Conservation (phyloP, 2,113 vertebrate genomes). For the Nothobranchius furzeri region DNA sequence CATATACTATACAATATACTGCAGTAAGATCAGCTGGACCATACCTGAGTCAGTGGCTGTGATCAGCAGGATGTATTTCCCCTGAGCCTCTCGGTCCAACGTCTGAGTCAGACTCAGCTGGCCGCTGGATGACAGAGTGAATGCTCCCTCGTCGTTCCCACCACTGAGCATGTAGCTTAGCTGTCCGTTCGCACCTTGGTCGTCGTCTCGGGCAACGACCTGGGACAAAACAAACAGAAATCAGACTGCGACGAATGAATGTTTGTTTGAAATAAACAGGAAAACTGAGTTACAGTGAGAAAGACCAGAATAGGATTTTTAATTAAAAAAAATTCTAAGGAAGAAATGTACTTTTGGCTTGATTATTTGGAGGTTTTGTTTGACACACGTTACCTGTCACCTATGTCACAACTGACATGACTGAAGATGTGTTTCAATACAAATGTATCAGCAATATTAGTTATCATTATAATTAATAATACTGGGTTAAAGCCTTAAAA, state of each 20-base stretch:
- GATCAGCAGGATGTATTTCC: slow-evolving; percentile 84
- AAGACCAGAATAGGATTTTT: too few species aligned
- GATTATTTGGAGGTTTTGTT: too few species aligned
- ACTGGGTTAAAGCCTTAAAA: too few species aligned
- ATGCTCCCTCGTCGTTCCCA: slow-evolving; percentile 86
- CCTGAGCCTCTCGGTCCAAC: slow-evolving; percentile 87
- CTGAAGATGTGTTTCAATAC: too few species aligned
- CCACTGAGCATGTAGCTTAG: slow-evolving; percentile 85
- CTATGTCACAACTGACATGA: too few species aligned
- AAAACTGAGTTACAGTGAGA: too few species aligned
- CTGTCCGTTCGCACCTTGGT: slow-evolving; percentile 88
- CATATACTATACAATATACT: not conserved
- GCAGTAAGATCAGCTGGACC: not conserved
- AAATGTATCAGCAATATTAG: too few species aligned
- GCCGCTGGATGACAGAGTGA: slow-evolving; percentile 86
- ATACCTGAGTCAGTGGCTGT: slow-evolving; percentile 91
- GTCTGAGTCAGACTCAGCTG: slow-evolving; percentile 86
- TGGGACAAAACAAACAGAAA: slow-evolving; percentile 46
- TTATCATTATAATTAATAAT: too few species aligned
- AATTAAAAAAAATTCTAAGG: too few species aligned
- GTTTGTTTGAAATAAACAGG: too few species aligned
- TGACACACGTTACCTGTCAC: too few species aligned
- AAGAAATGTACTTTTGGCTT: too few species aligned
- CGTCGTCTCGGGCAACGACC: slow-evolving; percentile 95
- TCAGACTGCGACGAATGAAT: not conserved